phyloP scores from a whole-genome alignment of 2,113 vertebrate species.

The Proterorhinus semilunaris region DNA sequence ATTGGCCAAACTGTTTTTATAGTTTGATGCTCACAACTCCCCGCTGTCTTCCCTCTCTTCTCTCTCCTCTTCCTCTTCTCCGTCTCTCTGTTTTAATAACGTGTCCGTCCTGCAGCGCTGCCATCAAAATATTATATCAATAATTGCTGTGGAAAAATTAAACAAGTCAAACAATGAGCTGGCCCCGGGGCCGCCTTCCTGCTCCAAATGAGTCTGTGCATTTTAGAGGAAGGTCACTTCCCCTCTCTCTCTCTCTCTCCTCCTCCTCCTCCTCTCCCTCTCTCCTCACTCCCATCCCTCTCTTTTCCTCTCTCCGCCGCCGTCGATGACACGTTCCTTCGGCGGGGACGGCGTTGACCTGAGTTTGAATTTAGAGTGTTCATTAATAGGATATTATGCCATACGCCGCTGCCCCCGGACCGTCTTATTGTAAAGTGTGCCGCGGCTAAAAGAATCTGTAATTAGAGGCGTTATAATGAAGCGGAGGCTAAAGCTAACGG shows the following conservation, averaged over 20 bases:
- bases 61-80: constrained; percentile 33
- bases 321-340: constrained; percentile 87
- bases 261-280: constrained; percentile 38
- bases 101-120: constrained; percentile 51
- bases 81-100: constrained; percentile 58
- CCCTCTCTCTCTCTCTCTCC: constrained; percentile 58
- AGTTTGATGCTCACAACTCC: constrained; percentile 15
- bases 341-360: constrained; percentile 93
- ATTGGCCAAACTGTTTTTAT: constrained; percentile 8
- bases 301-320: constrained; percentile 54
- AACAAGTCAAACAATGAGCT: constrained; percentile 78
- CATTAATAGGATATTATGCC: constrained; percentile 99
- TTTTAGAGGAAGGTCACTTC: constrained; percentile 86
- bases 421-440: constrained; percentile 94
- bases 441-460: constrained; percentile 97
- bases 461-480: constrained; percentile 99
- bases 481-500: constrained; percentile 88
- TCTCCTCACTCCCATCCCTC: background rate
- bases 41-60: constrained; percentile 59
- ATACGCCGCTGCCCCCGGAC: constrained; percentile 90
- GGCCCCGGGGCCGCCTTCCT: constrained; percentile 70
- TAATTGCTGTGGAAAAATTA: constrained; percentile 79
- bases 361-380: constrained; percentile 99
- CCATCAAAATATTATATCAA: constrained; percentile 82
- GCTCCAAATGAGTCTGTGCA: constrained; percentile 77